Base-by-base conservation (phyloP, 2,113 vertebrate species). In the Colossoma macropomum region DNA sequence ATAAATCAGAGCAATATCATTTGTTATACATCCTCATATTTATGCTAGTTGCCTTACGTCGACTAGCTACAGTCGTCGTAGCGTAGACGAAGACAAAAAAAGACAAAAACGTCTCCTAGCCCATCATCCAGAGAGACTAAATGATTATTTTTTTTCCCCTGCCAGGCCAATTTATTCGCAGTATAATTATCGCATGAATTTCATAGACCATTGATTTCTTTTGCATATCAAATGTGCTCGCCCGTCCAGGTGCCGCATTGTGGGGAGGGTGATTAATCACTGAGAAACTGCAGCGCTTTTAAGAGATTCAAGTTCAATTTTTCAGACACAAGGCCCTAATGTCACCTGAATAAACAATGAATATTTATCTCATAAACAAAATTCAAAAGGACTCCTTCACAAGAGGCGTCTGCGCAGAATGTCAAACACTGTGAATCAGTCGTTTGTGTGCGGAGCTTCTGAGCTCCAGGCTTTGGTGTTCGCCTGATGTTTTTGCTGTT, bases 321-420 rank as follows among this genome's bases (percentile, higher is more conserved):
- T 74, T 81, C 84, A 86, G 75, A 71, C 74, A 74, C 74, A 75
- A 65, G 63, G 19, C 62, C 77, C 38, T 71, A 75, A 62, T 59
- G 73, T 82, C 69, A 60, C 79, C 69, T 71, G 63, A 73, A 66
- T 88, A 85, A 91, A 89, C 84, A 84, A 88, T 81, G 52, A 91
- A 86, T 85, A 86, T 89, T 87, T 87, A 87, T 89, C 80, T 83
- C 62, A 52, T 76, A 81, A 86, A 86, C 56, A 80, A 87, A 75
- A 85, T 65, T 71, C 65, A 79, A 56, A 63, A 86, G 83, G 79
- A 66, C 60, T 54, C 54, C 70, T 56, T 76, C 27, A 89, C 77
- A 68, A 84, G 75, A 72, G 41, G 27, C n/a, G 17, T 83, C 60
- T 71, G 79, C 52, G 83, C 79, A 23, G 75, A 73, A 76, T 25